Base-by-base conservation (phyloP, 1,140 invertebrate species). In the Drosophila mauritiana region DNA sequence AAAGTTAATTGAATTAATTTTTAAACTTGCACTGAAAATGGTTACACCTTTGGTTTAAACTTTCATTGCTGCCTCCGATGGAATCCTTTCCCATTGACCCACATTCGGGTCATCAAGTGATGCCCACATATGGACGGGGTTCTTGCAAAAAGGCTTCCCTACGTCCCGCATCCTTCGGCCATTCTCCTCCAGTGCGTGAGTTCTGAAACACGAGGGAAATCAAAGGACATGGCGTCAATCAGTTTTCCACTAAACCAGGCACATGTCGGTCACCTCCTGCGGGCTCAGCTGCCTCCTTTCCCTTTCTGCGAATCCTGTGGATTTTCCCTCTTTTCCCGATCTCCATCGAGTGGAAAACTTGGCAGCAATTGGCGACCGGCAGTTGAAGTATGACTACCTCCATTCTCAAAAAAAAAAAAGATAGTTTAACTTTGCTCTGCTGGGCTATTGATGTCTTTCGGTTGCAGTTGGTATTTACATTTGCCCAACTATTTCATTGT, bases 201-300 rank as follows among this genome's bases (percentile, higher is more conserved):
- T 69, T 63, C 57, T 36, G 72, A 53, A 56, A 72, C 80, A 85
- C 77, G 59, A 80, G 80, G 80, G 81, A 85, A 83, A 83, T 83
- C 80, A 80, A 83, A 83, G 73, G 80, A 83, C 77, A 72, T 67
- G 81, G 55, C 64, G 80, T 85, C 80, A 83, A 83, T 85, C 80
- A 83, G 74, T 73, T 69, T 82, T 77, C 42, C 69, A 79, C 61
- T 48, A 62, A 77, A 76, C 40, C 63, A 56, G 43, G 70, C 61
- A 64, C 55, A 64, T 45, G 55, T 36, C 42, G 52, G 51, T 42
- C 34, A 27, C 43, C 45, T 65, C 31, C 57, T 83, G 80, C 77
- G 63, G 75, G 75, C 55, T 56, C 17, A 13, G 4, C 0, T 25
- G 6, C 1, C 20, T 56, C 31, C 11, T 13, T 36, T 45, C 46